phyloP scores from a whole-genome alignment of 1,140 invertebrate species.

The Drosophila bocki region DNA sequence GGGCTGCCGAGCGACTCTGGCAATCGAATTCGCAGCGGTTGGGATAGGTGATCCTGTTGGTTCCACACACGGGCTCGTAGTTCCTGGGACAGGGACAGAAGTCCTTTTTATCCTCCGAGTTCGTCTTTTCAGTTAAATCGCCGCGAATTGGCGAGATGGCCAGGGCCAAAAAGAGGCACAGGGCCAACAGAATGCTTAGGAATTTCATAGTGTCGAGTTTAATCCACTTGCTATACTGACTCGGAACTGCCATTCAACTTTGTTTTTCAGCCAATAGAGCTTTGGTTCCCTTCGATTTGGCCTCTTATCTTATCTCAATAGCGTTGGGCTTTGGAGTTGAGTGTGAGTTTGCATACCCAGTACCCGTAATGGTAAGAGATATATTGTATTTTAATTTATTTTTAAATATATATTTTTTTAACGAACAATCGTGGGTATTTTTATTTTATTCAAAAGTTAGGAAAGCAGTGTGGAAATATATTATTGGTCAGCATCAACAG shows the following conservation, averaged over 20 bases:
- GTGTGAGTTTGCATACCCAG: slow-evolving; percentile 6
- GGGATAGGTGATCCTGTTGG: slow-evolving; percentile 85
- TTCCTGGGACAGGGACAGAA: slow-evolving; percentile 86
- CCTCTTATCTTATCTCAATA: slow-evolving; percentile 63
- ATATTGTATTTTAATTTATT: background rate
- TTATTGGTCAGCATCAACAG: no score
- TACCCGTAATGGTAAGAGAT: background rate
- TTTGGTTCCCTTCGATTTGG: slow-evolving; percentile 35
- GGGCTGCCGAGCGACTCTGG: slow-evolving; percentile 45
- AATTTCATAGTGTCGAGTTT: slow-evolving; percentile 62
- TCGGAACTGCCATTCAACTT: slow-evolving; percentile 40
- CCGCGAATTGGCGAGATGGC: slow-evolving; percentile 19
- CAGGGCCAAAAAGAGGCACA: slow-evolving; percentile 59
- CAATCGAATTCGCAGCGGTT: slow-evolving; percentile 86
- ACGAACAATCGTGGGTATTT: no score
- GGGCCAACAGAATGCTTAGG: slow-evolving; percentile 51
- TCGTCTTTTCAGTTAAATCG: slow-evolving; percentile 6
- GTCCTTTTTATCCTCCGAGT: background rate
- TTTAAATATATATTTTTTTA: no score
- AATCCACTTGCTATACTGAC: slow-evolving; percentile 63
- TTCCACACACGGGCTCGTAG: slow-evolving; percentile 86
- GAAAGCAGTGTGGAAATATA: no score
- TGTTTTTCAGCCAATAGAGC: slow-evolving; percentile 9
- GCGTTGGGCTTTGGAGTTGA: slow-evolving; percentile 27
- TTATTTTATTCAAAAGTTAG: no score